These are phyloP conservation scores for Megalops cyprinoides DNA, from an alignment of 2,797 vertebrate genomes.

Conservation along the genomic window DNA sequence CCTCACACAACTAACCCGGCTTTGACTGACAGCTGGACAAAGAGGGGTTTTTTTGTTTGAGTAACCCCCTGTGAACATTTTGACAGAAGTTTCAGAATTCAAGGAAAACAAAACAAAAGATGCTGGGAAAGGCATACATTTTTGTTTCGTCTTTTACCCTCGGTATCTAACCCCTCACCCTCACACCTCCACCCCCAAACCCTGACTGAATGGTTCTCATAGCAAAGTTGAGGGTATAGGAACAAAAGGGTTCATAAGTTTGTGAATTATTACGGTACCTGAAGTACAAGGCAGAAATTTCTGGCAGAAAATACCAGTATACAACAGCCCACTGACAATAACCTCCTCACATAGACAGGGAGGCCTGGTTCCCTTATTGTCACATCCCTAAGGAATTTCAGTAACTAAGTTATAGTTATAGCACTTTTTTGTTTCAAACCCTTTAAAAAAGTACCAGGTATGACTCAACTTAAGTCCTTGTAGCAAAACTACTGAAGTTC, in stretches of 20 bases:
- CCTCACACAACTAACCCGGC: background rate
- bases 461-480: slow-evolving; percentile 36
- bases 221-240: background rate
- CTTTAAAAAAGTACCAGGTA: slow-evolving; percentile 28
- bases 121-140: slow-evolving; percentile 13
- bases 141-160: slow-evolving; percentile 11
- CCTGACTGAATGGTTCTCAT: background rate
- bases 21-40: slow-evolving; percentile 20
- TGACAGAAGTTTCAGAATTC: background rate
- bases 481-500: slow-evolving; percentile 29
- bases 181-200: background rate
- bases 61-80: background rate
- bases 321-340: slow-evolving; percentile 40
- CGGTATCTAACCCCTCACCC: background rate
- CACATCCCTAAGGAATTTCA: slow-evolving; percentile 41
- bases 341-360: slow-evolving; percentile 47
- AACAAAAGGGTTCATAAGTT: slow-evolving; percentile 11
- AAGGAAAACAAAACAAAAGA: too few relatives aligned
- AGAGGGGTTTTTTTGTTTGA: background rate
- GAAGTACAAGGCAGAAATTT: slow-evolving; percentile 53
- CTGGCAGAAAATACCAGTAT: slow-evolving; percentile 52
- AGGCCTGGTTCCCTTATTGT: slow-evolving; percentile 44
- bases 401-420: slow-evolving; percentile 38
- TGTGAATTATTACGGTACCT: slow-evolving; percentile 14
- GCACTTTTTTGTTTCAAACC: slow-evolving; percentile 43